Evolutionary conservation across 2,113 vertebrate species (phyloP).

Genomic region (Mohoua ochrocephala): DNA sequence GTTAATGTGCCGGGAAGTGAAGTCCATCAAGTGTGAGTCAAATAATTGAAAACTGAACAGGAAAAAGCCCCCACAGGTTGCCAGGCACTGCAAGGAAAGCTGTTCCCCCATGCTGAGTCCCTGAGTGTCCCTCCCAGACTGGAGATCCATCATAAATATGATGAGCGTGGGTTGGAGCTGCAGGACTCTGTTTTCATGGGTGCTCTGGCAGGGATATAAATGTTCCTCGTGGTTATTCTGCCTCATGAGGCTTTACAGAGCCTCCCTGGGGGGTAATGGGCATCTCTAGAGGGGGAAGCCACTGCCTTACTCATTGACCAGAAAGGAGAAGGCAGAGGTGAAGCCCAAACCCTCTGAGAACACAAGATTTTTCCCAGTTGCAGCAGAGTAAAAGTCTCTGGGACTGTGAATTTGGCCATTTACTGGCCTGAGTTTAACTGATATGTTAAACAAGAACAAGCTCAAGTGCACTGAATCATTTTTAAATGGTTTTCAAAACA

Average conservation of each 20-base stretch:
- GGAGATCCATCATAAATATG: neutral
- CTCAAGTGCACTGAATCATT: neutral
- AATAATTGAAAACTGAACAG: neutral
- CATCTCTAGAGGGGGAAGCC: neutral
- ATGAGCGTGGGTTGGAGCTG: neutral
- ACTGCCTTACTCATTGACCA: neutral
- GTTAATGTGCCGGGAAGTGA: neutral
- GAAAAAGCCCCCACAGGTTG: neutral
- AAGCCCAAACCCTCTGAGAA: neutral
- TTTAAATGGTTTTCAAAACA: neutral
- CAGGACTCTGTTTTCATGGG: neutral
- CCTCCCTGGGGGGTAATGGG: neutral
- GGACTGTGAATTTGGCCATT: neutral
- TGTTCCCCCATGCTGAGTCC: neutral
- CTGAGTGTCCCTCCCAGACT: no score
- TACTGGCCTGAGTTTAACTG: neutral
- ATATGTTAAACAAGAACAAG: neutral
- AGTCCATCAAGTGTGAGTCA: neutral
- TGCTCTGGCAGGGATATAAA: neutral
- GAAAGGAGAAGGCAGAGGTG: neutral
- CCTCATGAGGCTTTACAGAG: neutral
- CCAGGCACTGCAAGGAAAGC: neutral
- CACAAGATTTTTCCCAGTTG: neutral
- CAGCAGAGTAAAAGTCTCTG: neutral
- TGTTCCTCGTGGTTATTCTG: neutral